Evolutionary conservation across 1,140 invertebrate species (phyloP), one percentile per base, ranked within the genome.

Genomic region (Cecropterus lyciades): DNA sequence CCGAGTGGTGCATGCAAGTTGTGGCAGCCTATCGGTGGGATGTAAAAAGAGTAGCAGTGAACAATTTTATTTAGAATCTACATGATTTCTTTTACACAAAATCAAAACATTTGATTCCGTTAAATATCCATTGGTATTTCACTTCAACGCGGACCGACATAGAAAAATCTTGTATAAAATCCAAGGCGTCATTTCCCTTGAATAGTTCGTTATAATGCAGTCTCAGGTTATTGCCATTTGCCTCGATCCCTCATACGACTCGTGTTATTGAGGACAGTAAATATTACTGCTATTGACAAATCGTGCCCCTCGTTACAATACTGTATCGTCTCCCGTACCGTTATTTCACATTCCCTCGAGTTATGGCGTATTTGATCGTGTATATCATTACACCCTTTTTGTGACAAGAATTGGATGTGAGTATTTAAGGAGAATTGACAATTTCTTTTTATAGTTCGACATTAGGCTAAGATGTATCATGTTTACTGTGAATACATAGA

Each of bases 201-300:
- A 82, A 82, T 82, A 82, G 80, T 85, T 82, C 79, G 80, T 83
- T 85, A 85, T 80, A 80, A 78, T 77, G 72, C 67, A 71, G 77
- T 81, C 72, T 79, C 77, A 70, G 69, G 74, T 83, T 80, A 77
- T 78, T 82, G 75, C 77, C 63, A 71, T 70, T 69, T 65, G 67
- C 69, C 71, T 66, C 70, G 64, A 77, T 74, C 65, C 74, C 74
- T 65, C 65, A 51, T 62, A 62, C 70, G 57, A 27, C 20, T 20
- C 1, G 69, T 67, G 70, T 75, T 75, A 83, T 79, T 80, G 72
- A 68, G 76, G 67, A 77, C 74, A 77, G 77, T 86, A 85, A 87
- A 87, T 84, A 76, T 81, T 69, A 49, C 59, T 65, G 64, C 62
- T 85, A 85, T 87, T 84, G 87, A 87, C 83, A 87, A 87, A 87